phyloP scores from a whole-genome alignment of 2,797 vertebrate species.

The Sebastes jordani region DNA sequence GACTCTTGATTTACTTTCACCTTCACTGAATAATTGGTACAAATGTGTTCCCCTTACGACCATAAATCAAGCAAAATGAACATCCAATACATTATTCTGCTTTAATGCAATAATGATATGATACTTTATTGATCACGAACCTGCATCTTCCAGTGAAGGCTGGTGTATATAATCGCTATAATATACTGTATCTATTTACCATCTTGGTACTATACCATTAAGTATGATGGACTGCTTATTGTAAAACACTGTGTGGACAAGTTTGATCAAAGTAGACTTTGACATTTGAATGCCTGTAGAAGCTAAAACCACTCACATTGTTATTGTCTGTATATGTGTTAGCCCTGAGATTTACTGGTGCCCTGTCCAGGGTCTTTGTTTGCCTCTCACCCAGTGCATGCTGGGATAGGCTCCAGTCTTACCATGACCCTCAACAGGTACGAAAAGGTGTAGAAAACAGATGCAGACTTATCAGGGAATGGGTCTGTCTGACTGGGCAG shows the following conservation, averaged over 20 bases:
- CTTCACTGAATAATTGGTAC: neutral
- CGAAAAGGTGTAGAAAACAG: neutral
- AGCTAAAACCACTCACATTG: neutral
- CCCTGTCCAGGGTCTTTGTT: neutral
- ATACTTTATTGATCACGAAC: neutral
- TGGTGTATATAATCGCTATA: neutral
- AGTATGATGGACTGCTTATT: neutral
- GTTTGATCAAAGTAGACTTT: neutral
- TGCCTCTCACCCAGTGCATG: neutral
- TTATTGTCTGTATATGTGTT: neutral
- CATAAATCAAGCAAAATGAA: conserved; percentile 1
- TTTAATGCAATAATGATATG: neutral
- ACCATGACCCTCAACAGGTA: neutral
- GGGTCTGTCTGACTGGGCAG: neutral
- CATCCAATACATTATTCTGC: neutral
- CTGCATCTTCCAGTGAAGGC: neutral
- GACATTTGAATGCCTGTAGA: neutral
- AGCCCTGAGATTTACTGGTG: neutral
- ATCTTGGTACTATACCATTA: neutral
- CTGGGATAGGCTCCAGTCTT: neutral
- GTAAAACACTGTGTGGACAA: neutral
- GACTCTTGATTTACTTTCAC: conserved; percentile 6
- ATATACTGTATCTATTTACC: neutral
- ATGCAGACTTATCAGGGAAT: neutral
- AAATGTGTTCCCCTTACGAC: neutral